Base-by-base conservation (phyloP, 2,888 invertebrate genomes). In the Cyclophora punctaria region DNA sequence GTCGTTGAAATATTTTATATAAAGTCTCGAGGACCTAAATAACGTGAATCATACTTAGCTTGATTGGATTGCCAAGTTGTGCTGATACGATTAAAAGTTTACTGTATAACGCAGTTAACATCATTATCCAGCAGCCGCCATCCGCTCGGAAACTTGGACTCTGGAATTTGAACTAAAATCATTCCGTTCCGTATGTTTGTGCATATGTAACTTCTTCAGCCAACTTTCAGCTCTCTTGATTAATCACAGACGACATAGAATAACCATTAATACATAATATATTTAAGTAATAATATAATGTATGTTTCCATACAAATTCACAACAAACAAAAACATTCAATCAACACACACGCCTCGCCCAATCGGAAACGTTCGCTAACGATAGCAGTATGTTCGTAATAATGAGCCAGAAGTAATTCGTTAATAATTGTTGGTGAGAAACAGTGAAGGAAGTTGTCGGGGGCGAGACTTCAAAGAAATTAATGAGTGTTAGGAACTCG, bases 401-500 rank as follows among this genome's bases (percentile, higher is more conserved):
- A 82, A 80, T 75, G 78, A 75, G 75, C 70, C 75, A 73, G 73
- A 75, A 80, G 78, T 80, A 79, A 83, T 83, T 80, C 73, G 77
- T 81, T 80, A 75, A 82, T 85, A 83, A 86, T 84, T 83, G 80
- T 79, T 80, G 72, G 75, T 66, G 65, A 76, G 77, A 73, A 77
- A 77, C 77, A 76, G 75, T 71, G 71, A 64, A 71, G 66, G 69
- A 82, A 84, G 78, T 82, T 83, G 77, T 75, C 71, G 78, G 73
- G 67, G 78, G 73, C 72, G 77, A 75, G 80, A 80, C 80, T 84
- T 83, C 83, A 83, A 83, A 85, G 83, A 85, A 84, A 86, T 86
- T 86, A 87, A 87, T 85, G 87, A 87, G 82, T 83, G 83, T 86
- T 87, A 80, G 78, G 71, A 86, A 86, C 80, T 85, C 72, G 70